Conservation (phyloP, 2,888 invertebrate species). For the Gastracanthus pulcherrimus region DNA sequence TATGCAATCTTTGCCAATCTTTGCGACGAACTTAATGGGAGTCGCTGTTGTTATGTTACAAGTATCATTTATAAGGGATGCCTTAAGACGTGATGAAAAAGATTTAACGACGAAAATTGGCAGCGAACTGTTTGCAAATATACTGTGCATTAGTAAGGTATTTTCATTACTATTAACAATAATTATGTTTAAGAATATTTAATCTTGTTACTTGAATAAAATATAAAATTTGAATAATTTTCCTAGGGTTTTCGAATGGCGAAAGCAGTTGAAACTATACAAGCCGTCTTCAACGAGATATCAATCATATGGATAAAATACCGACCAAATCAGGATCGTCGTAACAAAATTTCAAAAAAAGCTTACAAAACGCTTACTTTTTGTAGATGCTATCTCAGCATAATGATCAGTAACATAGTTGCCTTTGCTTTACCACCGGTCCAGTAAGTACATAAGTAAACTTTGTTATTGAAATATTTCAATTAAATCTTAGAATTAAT, state of each 20-base stretch:
- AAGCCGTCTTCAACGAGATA: not conserved
- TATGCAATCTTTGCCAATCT: not conserved
- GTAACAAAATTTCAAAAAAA: not conserved
- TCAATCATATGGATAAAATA: not conserved
- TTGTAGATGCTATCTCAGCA: not conserved
- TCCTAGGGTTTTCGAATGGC: conserved; percentile 3
- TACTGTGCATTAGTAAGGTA: conserved; percentile 20
- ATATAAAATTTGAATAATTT: no score
- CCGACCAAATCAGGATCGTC: not conserved
- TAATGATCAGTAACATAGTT: not conserved
- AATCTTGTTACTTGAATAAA: no score
- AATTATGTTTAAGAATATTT: no score
- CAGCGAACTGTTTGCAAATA: not conserved
- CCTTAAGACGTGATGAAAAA: not conserved
- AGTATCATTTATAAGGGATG: not conserved
- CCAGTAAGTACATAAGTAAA: not conserved
- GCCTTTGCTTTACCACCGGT: not conserved
- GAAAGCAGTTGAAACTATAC: not conserved
- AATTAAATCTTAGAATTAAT: no score
- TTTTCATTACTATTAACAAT: no score
- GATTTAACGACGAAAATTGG: not conserved
- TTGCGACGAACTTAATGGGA: not conserved
- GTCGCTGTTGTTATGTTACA: not conserved
- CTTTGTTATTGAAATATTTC: not conserved
- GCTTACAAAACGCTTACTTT: not conserved